Evolutionary conservation across 2,888 invertebrate genomes (phyloP).

Genomic region (Bursaphelenchus okinawaensis): DNA sequence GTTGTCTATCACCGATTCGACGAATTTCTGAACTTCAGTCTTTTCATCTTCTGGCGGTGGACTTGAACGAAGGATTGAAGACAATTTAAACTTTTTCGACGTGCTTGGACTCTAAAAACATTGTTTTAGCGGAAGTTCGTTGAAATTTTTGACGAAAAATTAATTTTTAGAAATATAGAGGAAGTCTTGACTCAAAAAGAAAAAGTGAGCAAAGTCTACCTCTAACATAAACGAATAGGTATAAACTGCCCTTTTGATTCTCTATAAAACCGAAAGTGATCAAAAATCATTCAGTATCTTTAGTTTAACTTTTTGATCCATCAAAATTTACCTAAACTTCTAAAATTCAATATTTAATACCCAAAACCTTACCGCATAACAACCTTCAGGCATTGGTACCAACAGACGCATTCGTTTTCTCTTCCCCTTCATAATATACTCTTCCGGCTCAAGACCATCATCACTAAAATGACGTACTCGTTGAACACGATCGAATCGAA

Average conservation of each 20-base stretch:
- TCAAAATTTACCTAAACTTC: too few relatives aligned
- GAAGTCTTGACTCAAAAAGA: neutral
- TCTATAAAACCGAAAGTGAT: neutral
- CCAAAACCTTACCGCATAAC: neutral
- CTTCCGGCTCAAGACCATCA: neutral
- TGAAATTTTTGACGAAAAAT: neutral
- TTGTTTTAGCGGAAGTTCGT: neutral
- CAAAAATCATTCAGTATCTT: neutral
- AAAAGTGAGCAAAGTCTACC: neutral
- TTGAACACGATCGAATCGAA: neutral
- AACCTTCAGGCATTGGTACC: neutral
- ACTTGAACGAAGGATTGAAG: neutral
- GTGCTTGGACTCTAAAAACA: neutral
- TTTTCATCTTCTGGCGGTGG: neutral
- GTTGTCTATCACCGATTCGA: neutral
- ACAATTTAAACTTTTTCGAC: neutral
- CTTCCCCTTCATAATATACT: neutral
- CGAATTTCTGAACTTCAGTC: neutral
- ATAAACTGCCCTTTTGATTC: too few relatives aligned
- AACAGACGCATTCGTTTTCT: neutral
- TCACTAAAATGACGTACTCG: neutral
- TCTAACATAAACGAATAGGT: neutral
- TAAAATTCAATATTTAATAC: too few relatives aligned
- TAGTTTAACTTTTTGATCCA: too few relatives aligned
- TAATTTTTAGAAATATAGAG: neutral